These are phyloP conservation scores for Mirounga angustirostris DNA, from an alignment of 2,113 vertebrate species.

Conservation along the genomic window DNA sequence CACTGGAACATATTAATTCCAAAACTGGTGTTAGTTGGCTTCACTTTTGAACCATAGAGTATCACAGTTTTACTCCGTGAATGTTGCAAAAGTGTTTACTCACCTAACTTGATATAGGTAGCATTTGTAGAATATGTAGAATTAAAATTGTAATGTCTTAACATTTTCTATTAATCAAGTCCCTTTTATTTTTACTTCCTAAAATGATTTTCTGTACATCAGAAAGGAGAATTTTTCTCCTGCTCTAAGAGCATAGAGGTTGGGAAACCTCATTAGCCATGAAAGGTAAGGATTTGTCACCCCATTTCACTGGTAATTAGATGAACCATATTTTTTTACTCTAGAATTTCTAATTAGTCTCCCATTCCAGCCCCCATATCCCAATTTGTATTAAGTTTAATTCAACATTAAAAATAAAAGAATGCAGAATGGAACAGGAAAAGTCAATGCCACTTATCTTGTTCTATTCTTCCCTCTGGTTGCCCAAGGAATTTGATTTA, in stretches of 20 bases:
- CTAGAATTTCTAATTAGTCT: not conserved
- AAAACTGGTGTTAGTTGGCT: not conserved
- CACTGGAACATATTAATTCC: not conserved
- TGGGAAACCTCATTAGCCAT: not conserved
- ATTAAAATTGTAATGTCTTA: not conserved
- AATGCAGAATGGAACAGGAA: not conserved
- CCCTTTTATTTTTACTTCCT: not conserved
- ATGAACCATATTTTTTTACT: not conserved
- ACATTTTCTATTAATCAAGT: not conserved
- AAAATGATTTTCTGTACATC: not conserved
- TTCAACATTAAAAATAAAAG: constrained; percentile 35
- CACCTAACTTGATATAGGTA: not conserved
- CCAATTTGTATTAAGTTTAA: not conserved
- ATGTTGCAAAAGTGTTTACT: not conserved
- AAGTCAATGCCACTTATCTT: not conserved
- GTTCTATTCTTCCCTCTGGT: not conserved
- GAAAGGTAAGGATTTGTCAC: not conserved
- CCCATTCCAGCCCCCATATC: not conserved
- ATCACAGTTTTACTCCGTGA: not conserved
- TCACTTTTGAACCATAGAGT: not conserved
- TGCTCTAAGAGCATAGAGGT: not conserved
- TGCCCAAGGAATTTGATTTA: not conserved
- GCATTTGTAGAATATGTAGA: not conserved
- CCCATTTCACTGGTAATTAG: not conserved
- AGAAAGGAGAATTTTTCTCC: not conserved